These are phyloP conservation scores for Rhinichthys osculus DNA, from an alignment of 2,797 vertebrate genomes.

Conservation along the genomic window DNA sequence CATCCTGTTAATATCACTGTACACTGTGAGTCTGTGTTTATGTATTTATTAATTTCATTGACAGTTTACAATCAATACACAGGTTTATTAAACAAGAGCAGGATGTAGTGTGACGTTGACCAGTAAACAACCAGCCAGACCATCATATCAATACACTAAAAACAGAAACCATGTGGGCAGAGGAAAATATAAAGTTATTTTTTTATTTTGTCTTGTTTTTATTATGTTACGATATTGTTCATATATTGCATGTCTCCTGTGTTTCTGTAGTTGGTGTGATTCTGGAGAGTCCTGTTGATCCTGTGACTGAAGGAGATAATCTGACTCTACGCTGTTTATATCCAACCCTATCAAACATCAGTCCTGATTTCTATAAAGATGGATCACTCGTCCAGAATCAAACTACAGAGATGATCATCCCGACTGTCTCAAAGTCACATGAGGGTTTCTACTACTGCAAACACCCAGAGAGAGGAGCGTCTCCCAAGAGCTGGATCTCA, in stretches of 20 bases:
- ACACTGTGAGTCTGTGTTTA: background rate
- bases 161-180: too few species aligned
- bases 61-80: too few species aligned
- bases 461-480: constrained; percentile 10
- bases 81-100: too few species aligned
- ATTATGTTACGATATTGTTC: too few species aligned
- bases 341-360: background rate
- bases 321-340: constrained; percentile 61
- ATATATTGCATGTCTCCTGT: background rate
- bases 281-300: constrained; percentile 47
- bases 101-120: too few species aligned
- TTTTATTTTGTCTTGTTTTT: too few species aligned
- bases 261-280: constrained; percentile 18
- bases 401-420: constrained; percentile 46
- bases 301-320: constrained; percentile 54
- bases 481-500: constrained; percentile 54
- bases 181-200: too few species aligned
- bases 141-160: too few species aligned
- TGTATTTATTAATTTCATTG: too few species aligned
- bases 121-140: too few species aligned
- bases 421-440: constrained; percentile 54
- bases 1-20: constrained; percentile 21
- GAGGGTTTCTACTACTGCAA: constrained; percentile 63
- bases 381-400: constrained; percentile 44
- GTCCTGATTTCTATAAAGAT: constrained; percentile 60